A percentile compares a stretch with the other conserved stretches of the same genome.
Evolutionary conservation across 1,140 invertebrate genomes (phyloP).

Genomic region (Dinoponera quadriceps): DNA sequence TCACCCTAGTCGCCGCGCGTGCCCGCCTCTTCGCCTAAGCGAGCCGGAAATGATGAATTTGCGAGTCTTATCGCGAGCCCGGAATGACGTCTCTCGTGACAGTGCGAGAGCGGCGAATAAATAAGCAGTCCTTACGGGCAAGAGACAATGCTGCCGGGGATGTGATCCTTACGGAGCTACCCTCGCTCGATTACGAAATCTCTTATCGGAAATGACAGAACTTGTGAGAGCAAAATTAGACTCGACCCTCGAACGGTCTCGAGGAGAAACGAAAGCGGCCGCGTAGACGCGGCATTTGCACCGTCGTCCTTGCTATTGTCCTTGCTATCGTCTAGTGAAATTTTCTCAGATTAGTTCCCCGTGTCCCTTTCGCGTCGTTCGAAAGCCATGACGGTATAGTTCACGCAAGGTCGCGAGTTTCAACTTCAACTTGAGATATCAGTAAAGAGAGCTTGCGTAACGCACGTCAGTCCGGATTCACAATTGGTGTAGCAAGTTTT

Average conservation of each 20-base stretch:
- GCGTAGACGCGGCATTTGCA: no score
- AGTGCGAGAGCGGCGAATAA: slow-evolving; percentile 51
- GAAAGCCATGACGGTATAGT: no score
- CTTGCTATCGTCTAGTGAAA: no score
- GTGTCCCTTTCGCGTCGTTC: no score
- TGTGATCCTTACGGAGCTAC: slow-evolving; percentile 50
- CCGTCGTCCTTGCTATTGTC: no score
- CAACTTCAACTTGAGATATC: no score
- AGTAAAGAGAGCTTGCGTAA: no score
- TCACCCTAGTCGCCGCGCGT: background rate
- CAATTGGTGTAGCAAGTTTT: no score
- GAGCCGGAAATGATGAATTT: slow-evolving; percentile 75
- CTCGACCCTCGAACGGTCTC: slow-evolving; percentile 41
- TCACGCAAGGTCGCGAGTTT: no score
- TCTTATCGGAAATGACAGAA: slow-evolving; percentile 67
- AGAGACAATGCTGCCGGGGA: slow-evolving; percentile 44
- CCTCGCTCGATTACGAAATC: slow-evolving; percentile 64
- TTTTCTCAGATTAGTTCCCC: no score
- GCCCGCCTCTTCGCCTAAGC: slow-evolving; percentile 31
- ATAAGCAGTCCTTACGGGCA: slow-evolving; percentile 64
- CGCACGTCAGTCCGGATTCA: no score
- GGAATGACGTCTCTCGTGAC: slow-evolving; percentile 52
- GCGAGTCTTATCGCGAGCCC: slow-evolving; percentile 72
- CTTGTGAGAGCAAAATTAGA: slow-evolving; percentile 62
- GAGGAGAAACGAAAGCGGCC: no score